Evolutionary conservation across 2,797 vertebrate species (phyloP).

Genomic region (Tiaroga cobitis): DNA sequence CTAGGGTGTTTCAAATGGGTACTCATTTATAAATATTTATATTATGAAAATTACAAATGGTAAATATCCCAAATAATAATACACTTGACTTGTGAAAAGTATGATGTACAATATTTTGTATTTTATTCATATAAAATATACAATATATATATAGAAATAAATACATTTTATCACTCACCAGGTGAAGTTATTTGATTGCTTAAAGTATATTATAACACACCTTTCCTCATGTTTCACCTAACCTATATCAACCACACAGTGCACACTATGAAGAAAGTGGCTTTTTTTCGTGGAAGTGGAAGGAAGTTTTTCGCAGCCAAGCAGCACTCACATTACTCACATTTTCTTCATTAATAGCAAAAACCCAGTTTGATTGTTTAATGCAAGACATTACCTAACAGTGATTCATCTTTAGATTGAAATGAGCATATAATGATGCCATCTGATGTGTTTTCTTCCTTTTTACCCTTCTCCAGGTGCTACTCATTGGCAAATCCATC

Average conservation of each 20-base stretch:
- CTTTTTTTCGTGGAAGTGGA: no score
- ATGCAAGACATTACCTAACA: not conserved
- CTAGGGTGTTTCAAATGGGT: no score
- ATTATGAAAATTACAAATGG: no score
- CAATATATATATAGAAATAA: no score
- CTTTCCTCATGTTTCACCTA: not conserved
- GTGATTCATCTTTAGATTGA: not conserved
- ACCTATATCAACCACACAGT: not conserved
- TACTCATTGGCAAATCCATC: conserved; percentile 97
- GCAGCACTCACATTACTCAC: not conserved
- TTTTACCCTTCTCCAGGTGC: conserved; percentile 79
- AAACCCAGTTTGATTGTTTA: not conserved
- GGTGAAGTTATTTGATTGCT: not conserved
- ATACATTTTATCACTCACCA: not conserved
- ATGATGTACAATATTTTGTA: no score
- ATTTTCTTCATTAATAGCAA: not conserved
- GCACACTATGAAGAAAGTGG: not conserved
- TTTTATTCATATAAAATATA: no score
- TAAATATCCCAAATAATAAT: no score
- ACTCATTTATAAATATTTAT: no score
- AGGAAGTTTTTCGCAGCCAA: not conserved
- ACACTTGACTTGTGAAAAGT: no score
- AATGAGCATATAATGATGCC: conserved; percentile 1
- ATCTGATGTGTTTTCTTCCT: not conserved
- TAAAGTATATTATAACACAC: not conserved